These are phyloP conservation scores for Chloromyia formosa DNA, from an alignment of 2,888 invertebrate species.

Conservation along the genomic window DNA sequence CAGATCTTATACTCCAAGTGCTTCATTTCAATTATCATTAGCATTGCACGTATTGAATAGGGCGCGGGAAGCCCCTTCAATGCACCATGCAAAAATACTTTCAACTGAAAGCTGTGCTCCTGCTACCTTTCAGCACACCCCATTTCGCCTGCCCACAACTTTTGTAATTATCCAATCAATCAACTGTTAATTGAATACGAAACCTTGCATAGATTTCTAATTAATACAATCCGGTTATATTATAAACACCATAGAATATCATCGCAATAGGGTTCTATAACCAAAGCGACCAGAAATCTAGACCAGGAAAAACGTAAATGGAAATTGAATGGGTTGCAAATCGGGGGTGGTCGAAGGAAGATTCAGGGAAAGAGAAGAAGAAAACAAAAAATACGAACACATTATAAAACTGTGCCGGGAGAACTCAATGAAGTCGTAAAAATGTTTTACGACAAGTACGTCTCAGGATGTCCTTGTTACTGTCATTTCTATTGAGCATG, in stretches of 20 bases:
- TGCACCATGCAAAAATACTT: neutral
- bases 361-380: too few relatives aligned
- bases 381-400: too few relatives aligned
- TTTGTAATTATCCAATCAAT: constrained; percentile 37
- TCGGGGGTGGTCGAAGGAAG: neutral
- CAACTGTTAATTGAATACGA: constrained; percentile 36
- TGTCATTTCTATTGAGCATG: constrained; percentile 6
- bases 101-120: neutral
- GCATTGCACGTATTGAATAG: neutral
- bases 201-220: constrained; percentile 36
- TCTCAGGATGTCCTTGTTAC: constrained; percentile 25
- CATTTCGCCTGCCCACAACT: constrained; percentile 17
- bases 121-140: neutral
- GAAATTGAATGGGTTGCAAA: neutral
- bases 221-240: constrained; percentile 32
- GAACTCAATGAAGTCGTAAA: constrained; percentile 37
- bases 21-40: constrained; percentile 26
- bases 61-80: constrained; percentile 21
- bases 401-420: neutral
- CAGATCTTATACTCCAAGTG: neutral
- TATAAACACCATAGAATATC: constrained; percentile 13
- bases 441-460: constrained; percentile 23
- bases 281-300: neutral
- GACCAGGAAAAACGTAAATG: neutral
- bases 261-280: neutral